Conservation (phyloP, 1,140 invertebrate species). For the Ceratitis capitata region DNA sequence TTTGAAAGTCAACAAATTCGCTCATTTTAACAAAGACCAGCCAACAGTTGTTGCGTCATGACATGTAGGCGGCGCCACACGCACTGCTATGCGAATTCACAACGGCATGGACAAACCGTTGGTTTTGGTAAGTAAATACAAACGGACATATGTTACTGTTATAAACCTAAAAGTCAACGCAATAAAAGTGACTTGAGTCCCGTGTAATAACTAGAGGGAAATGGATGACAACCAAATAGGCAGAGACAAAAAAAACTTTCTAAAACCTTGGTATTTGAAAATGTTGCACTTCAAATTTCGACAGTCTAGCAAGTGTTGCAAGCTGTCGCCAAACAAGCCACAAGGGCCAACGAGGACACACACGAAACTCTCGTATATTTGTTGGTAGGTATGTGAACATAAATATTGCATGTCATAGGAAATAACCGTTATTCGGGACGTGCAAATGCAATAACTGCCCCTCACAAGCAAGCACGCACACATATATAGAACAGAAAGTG, state of each 20-base stretch:
- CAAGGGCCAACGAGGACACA: not conserved
- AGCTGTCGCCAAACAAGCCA: slow-evolving; percentile 14
- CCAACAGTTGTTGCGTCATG: not conserved
- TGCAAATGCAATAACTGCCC: not conserved
- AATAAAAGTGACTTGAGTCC: too few relatives aligned
- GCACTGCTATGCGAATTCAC: not conserved
- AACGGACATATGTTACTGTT: too few relatives aligned
- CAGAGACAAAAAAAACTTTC: not conserved
- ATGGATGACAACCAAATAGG: not conserved
- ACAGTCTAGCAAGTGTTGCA: not conserved
- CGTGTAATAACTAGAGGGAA: too few relatives aligned
- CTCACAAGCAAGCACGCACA: not conserved
- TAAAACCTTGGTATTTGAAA: not conserved
- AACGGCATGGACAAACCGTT: too few relatives aligned
- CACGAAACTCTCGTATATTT: not conserved
- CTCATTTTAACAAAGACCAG: too few relatives aligned
- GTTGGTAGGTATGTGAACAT: not conserved
- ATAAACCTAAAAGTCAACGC: not conserved
- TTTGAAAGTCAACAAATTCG: too few relatives aligned
- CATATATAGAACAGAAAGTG: not conserved
- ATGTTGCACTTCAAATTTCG: slow-evolving; percentile 12
- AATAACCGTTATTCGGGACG: not conserved
- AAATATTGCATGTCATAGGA: not conserved
- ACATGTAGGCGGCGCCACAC: not conserved
- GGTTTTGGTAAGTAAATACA: too few relatives aligned